A percentile compares a stretch with the other conserved stretches of the same genome.
phyloP scores from a whole-genome alignment of 2,797 vertebrate genomes.

The Todus mexicanus region DNA sequence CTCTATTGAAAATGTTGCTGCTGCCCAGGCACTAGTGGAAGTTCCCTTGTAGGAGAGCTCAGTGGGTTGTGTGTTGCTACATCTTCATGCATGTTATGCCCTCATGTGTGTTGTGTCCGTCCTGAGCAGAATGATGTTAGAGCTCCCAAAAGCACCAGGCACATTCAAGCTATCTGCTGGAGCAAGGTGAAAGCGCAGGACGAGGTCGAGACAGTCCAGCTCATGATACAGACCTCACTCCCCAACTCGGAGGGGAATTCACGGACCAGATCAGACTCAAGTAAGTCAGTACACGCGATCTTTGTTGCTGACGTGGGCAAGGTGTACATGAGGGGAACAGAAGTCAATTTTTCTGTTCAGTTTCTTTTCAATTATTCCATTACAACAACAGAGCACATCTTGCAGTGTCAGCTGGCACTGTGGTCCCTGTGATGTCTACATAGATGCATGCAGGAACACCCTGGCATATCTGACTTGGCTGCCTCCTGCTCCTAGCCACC shows the following conservation, averaged over 20 bases:
- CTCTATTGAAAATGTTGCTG: not conserved
- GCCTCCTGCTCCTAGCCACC: too few species aligned
- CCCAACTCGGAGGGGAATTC: conserved; percentile 73
- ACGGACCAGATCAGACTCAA: conserved; percentile 78
- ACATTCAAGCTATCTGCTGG: conserved; percentile 83
- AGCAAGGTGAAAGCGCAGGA: conserved; percentile 77
- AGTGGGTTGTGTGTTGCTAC: not conserved
- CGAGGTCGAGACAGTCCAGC: conserved; percentile 86
- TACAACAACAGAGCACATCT: not conserved
- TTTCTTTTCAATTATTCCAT: not conserved
- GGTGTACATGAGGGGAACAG: not conserved
- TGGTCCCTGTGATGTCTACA: not conserved
- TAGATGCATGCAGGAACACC: not conserved
- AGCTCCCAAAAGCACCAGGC: conserved; percentile 85
- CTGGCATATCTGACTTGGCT: not conserved
- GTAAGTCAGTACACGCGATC: conserved; percentile 63
- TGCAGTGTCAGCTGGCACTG: not conserved
- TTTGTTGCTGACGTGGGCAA: not conserved
- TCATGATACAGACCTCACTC: conserved; percentile 83
- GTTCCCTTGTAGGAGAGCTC: not conserved
- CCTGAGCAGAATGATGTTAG: conserved; percentile 85
- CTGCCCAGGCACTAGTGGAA: not conserved
- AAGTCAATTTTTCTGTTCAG: not conserved
- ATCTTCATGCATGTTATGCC: not conserved
- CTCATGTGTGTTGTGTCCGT: not conserved